These are phyloP conservation scores for Bursaphelenchus okinawaensis DNA, from an alignment of 2,888 invertebrate genomes.

Conservation along the genomic window DNA sequence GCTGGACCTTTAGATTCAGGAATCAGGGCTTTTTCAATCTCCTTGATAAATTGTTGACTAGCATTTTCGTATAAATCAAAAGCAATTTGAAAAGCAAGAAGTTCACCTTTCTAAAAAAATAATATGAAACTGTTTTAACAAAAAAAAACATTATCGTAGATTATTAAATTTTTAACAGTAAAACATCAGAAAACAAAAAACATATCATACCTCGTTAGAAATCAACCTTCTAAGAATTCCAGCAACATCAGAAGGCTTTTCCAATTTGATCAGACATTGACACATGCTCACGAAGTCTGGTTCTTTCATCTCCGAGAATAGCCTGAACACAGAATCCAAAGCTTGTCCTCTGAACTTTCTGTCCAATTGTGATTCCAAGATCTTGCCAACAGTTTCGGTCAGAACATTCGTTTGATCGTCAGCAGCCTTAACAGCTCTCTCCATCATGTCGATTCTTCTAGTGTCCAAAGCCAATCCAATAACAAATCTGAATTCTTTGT, in stretches of 20 bases:
- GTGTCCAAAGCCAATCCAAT: slow-evolving; percentile 93
- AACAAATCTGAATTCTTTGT: slow-evolving; percentile 63
- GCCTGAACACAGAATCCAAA: slow-evolving; percentile 70
- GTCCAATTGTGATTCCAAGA: slow-evolving; percentile 91
- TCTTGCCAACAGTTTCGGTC: slow-evolving; percentile 88
- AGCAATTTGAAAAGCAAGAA: slow-evolving; percentile 90
- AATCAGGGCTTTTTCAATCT: slow-evolving; percentile 70
- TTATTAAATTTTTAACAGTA: no score
- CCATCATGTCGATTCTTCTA: slow-evolving; percentile 90
- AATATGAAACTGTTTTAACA: background rate
- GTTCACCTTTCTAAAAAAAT: slow-evolving; percentile 25
- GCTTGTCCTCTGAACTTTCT: slow-evolving; percentile 85
- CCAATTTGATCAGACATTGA: slow-evolving; percentile 55
- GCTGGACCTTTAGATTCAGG: slow-evolving; percentile 4
- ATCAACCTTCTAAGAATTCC: slow-evolving; percentile 28
- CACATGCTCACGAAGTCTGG: slow-evolving; percentile 98
- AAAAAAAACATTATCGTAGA: no score
- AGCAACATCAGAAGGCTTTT: slow-evolving; percentile 39
- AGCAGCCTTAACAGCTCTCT: slow-evolving; percentile 69
- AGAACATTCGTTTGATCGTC: slow-evolving; percentile 68
- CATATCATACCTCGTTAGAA: slow-evolving; percentile 3
- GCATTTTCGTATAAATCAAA: slow-evolving; percentile 99
- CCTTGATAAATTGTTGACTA: slow-evolving; percentile 88
- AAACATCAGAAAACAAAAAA: no score
- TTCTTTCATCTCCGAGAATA: slow-evolving; percentile 75